Conservation (phyloP, 2,113 vertebrate species). For the Strix uralensis region DNA sequence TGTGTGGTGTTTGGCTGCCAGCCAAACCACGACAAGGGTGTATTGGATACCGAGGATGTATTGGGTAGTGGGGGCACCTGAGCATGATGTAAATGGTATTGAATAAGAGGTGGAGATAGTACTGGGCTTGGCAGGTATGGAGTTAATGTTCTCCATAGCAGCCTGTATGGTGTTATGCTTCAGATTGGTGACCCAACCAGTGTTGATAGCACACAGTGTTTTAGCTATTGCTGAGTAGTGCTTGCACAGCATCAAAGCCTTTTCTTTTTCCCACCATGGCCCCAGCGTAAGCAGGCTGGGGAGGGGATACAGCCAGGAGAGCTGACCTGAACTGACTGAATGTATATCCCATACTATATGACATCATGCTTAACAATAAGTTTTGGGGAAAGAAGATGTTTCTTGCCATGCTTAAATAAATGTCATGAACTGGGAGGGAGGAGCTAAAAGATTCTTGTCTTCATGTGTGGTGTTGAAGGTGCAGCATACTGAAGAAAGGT, state of each 20-base stretch:
- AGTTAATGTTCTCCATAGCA: neutral
- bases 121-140: too few species aligned
- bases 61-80: neutral
- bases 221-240: neutral
- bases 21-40: too few species aligned
- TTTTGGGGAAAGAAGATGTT: neutral
- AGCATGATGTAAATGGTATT: too few species aligned
- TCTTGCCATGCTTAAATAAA: neutral
- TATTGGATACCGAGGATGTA: neutral
- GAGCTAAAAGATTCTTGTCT: neutral
- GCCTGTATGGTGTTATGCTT: neutral
- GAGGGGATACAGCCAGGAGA: too few species aligned
- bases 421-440: neutral
- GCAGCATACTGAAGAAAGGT: neutral
- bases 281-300: too few species aligned
- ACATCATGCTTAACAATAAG: too few species aligned
- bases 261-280: too few species aligned
- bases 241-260: too few species aligned
- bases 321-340: too few species aligned
- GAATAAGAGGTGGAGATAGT: neutral
- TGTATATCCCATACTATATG: too few species aligned
- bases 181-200: neutral
- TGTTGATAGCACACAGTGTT: neutral
- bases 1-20: too few species aligned
- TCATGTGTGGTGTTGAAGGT: neutral